Conservation (phyloP, 2,888 invertebrate genomes). For the Pyrrhia umbra region DNA sequence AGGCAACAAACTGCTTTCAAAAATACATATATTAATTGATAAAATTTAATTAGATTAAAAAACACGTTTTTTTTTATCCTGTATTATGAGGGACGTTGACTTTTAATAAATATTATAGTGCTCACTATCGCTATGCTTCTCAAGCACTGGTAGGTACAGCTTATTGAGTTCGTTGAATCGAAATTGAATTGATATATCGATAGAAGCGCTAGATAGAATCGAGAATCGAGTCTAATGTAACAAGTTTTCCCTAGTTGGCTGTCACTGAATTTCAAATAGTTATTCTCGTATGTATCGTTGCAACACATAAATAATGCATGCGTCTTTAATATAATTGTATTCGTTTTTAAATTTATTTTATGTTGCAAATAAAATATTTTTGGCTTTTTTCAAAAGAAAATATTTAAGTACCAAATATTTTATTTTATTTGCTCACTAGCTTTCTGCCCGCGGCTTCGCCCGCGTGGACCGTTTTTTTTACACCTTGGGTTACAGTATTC, state of each 20-base stretch:
- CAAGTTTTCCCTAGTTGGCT: constrained; percentile 4
- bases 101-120: neutral
- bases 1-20: no score
- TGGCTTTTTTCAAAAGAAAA: neutral
- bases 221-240: constrained; percentile 13
- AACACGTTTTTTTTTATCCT: no score
- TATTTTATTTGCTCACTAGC: neutral
- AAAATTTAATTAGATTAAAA: no score
- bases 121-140: neutral
- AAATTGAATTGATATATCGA: constrained; percentile 34
- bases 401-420: neutral
- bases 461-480: no score
- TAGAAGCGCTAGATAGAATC: constrained; percentile 6
- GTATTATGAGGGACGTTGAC: no score
- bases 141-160: constrained; percentile 5
- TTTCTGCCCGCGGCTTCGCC: no score
- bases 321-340: no score
- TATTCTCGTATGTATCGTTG: neutral
- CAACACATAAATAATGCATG: constrained; percentile 1
- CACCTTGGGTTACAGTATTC: no score
- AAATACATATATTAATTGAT: no score
- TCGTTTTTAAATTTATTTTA: neutral
- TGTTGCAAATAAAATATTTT: no score
- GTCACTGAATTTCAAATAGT: constrained; percentile 26
- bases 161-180: neutral